Evolutionary conservation across 2,113 vertebrate genomes (phyloP), one percentile per base, ranked within the genome.

Genomic region (Dunckerocampus dactyliophorus): DNA sequence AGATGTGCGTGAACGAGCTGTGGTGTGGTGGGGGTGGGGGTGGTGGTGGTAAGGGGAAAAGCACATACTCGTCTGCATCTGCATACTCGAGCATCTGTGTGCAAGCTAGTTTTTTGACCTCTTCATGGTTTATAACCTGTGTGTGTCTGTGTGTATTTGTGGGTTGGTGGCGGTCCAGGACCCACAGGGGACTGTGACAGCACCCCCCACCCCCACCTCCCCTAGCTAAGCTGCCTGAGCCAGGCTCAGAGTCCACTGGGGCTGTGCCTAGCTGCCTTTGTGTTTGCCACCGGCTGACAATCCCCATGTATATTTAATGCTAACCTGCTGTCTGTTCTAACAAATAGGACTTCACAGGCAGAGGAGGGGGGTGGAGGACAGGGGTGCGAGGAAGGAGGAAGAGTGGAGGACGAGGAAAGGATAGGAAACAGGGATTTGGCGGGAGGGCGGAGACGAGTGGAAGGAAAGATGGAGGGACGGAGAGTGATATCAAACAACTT

Each of bases 281-380:
- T 89, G 85, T 88, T 87, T 71, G 75, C 83, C 84, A 88, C 83
- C 82, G 86, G 87, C 87, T 90, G 89, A 91, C 88, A 90, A 85
- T 89, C 90, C 84, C 89, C 87, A 91, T 91, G 89, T 91, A 91
- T 90, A 90, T 91, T 92, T 92, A 92, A 92, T 92, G 90, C 85
- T 90, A 91, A 90, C 90, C 90, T 90, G 90, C 90, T 92, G 91
- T 92, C 90, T 89, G 87, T 84, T 85, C 88, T 89, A 91, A 91
- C 90, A 91, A 92, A 92, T 90, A 90, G 90, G 82, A 86, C 86
- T 88, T 88, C 84, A 82, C 85, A 83, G 80, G 81, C 79, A 61
- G 79, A 60, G 65, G 65, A 75, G 67, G 64, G 34, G 21, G 55
- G 22, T 67, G 51, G 21, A 21, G 21, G 24, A 50, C 37, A 39